Conservation (phyloP, 2,797 vertebrate genomes). For the Poecilia gillii region DNA sequence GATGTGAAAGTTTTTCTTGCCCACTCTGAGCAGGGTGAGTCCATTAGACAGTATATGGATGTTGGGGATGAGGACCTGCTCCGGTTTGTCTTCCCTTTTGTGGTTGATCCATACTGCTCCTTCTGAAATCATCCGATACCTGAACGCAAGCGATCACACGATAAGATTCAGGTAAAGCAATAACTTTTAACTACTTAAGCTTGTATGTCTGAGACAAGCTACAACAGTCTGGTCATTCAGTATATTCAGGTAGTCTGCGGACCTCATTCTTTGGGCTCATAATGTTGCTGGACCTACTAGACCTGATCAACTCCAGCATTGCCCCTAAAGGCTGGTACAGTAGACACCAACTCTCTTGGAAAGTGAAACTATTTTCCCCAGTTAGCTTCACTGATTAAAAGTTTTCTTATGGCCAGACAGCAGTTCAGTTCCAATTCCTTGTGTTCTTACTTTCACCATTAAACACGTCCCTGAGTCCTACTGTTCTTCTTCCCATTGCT, state of each 20-base stretch:
- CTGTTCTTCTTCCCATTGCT: neutral
- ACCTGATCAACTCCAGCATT: neutral
- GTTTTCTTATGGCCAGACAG: neutral
- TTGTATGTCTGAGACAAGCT: neutral
- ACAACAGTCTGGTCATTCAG: no score
- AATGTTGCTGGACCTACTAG: neutral
- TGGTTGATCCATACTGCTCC: conserved; percentile 96
- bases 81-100: conserved; percentile 82
- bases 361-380: neutral
- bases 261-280: neutral
- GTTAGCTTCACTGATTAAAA: neutral
- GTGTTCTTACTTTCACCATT: neutral
- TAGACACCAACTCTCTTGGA: neutral
- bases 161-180: neutral
- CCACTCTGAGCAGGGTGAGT: conserved; percentile 89
- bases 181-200: neutral
- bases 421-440: neutral
- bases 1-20: conserved; percentile 93
- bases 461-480: neutral
- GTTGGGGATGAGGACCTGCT: conserved; percentile 88
- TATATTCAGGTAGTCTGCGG: no score
- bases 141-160: conserved; percentile 55
- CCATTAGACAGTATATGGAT: conserved; percentile 93
- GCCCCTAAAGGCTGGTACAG: neutral
- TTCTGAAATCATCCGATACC: conserved; percentile 88